Percentiles rank a stretch among this genome's conserved stretches.
These are phyloP conservation scores for Malurus cyaneus DNA, from an alignment of 2,113 vertebrate species.

Conservation along the genomic window DNA sequence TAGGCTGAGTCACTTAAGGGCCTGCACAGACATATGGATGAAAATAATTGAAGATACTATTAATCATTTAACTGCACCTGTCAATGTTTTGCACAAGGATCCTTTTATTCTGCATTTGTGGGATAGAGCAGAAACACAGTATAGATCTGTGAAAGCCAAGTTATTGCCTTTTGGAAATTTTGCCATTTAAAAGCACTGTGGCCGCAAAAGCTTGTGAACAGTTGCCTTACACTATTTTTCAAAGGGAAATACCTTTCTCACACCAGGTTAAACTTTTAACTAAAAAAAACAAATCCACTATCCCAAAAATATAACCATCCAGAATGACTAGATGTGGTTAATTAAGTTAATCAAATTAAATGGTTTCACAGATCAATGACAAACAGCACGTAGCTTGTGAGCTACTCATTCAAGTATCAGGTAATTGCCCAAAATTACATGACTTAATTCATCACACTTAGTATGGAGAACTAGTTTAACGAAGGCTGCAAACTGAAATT, in stretches of 20 bases:
- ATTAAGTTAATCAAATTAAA: not conserved
- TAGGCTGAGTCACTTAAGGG: not conserved
- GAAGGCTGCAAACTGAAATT: not conserved
- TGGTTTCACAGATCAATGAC: not conserved
- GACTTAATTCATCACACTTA: not conserved
- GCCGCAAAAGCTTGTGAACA: not conserved
- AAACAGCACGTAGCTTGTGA: not conserved
- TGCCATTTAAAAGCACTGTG: not conserved
- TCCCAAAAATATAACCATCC: not conserved
- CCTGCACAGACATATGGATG: not conserved
- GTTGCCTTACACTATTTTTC: not conserved
- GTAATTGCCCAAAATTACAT: not conserved
- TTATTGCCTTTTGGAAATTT: not conserved
- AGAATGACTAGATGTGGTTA: not conserved
- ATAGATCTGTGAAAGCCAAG: not conserved
- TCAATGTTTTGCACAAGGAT: not conserved
- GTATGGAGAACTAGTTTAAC: not conserved
- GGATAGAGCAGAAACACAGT: not conserved
- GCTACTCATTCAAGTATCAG: not conserved
- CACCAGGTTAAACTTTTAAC: not conserved
- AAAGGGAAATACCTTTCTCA: not conserved
- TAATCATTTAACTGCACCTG: not conserved
- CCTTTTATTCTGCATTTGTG: not conserved
- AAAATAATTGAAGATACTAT: not conserved
- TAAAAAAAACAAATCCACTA: not conserved